Percentiles rank a stretch among this genome's conserved stretches.
Conservation (phyloP, 2,888 invertebrate species). For the Drosophila cyrtoloma region DNA sequence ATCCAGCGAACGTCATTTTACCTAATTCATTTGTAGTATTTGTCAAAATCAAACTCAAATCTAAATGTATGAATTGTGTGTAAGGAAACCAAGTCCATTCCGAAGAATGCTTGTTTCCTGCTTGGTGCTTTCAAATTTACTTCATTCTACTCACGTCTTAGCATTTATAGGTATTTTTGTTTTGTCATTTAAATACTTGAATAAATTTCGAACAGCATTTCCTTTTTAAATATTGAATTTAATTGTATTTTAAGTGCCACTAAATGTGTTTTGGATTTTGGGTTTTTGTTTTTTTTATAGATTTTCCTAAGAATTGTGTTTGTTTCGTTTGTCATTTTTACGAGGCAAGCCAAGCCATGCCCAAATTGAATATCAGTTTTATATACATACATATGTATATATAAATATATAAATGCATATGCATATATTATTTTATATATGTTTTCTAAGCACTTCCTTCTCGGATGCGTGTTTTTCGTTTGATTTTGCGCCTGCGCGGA, state of each 20-base stretch:
- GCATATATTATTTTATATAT: conserved; percentile 1
- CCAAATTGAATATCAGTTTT: conserved; percentile 11
- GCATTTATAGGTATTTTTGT: not conserved
- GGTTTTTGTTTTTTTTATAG: not conserved
- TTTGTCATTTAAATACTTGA: conserved; percentile 8
- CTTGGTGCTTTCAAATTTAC: not conserved
- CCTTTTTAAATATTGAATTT: conserved; percentile 19
- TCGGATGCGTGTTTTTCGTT: conserved; percentile 19
- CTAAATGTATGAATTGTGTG: not conserved
- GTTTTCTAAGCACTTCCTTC: conserved; percentile 44
- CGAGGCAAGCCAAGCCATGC: not conserved
- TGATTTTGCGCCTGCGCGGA: conserved; percentile 66
- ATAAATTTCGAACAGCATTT: conserved; percentile 26
- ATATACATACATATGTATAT: conserved; percentile 7
- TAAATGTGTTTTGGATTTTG: conserved; percentile 21
- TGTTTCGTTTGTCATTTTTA: conserved; percentile 23
- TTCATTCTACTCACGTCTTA: conserved; percentile 19
- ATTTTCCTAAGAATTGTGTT: conserved; percentile 6
- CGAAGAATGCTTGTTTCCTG: not conserved
- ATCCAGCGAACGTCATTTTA: not conserved
- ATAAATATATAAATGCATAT: not conserved
- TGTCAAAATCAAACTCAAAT: not conserved
- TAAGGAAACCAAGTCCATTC: not conserved
- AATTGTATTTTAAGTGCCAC: conserved; percentile 39
- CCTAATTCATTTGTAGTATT: not conserved